phyloP scores from a whole-genome alignment of 2,888 invertebrate species.

The Pimpla rufipes region DNA sequence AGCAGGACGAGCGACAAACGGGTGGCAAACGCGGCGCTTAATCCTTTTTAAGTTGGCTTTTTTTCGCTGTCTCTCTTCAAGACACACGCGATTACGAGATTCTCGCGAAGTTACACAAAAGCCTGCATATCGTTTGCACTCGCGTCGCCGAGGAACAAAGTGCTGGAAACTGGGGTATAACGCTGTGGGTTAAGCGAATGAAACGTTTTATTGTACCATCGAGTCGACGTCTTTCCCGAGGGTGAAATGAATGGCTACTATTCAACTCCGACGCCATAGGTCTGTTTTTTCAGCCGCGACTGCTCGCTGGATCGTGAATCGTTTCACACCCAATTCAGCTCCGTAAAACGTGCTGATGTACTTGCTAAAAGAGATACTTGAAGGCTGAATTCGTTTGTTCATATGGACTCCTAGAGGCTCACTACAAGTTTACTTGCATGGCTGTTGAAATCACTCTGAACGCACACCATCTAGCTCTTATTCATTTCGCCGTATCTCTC shows the following conservation, averaged over 20 bases:
- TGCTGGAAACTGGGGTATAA: not conserved
- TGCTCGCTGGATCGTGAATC: not conserved
- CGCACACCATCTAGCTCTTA: too few species aligned
- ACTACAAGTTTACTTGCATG: not conserved
- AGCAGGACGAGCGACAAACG: constrained; percentile 4
- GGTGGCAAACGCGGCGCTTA: not conserved
- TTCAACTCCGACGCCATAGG: not conserved
- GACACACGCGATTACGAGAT: not conserved
- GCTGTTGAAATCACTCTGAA: not conserved
- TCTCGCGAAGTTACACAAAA: not conserved
- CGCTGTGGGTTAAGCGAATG: not conserved
- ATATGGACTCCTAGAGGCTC: not conserved
- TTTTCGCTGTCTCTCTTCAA: not conserved
- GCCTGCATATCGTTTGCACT: not conserved
- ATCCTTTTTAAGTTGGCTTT: constrained; percentile 1
- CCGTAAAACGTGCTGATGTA: not conserved
- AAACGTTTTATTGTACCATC: not conserved
- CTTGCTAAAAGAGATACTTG: not conserved
- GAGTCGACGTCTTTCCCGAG: not conserved
- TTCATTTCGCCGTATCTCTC: too few species aligned
- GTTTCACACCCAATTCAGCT: not conserved
- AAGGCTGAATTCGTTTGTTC: not conserved
- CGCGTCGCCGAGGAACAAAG: not conserved
- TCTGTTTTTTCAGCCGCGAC: not conserved
- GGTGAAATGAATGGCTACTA: not conserved